Conservation (phyloP, 2,113 vertebrate species). For the Andinoacara biseriatus region DNA sequence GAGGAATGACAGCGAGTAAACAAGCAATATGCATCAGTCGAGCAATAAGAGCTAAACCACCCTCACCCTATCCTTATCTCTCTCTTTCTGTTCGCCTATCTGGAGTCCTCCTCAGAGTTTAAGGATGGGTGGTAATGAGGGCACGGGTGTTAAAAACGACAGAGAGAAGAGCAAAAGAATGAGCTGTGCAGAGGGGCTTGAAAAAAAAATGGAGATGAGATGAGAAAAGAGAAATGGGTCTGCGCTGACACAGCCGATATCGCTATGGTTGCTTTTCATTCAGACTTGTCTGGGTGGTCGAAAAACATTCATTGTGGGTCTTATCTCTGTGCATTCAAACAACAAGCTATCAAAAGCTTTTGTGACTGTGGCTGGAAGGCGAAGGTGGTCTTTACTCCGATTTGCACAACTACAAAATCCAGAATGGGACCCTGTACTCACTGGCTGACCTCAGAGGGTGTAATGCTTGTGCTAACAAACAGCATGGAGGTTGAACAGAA, state of each 20-base stretch:
- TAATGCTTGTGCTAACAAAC: conserved; percentile 2
- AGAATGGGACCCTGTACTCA: neutral
- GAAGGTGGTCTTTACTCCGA: conserved; percentile 19
- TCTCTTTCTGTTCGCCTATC: neutral
- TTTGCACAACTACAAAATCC: conserved; percentile 26
- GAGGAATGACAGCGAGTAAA: conserved; percentile 58
- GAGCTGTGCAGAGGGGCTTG: conserved; percentile 18
- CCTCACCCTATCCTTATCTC: conserved; percentile 11
- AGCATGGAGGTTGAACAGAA: conserved; percentile 11
- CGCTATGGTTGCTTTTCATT: conserved; percentile 34
- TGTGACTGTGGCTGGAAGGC: neutral
- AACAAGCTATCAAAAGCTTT: conserved; percentile 10
- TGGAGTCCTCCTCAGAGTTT: conserved; percentile 6
- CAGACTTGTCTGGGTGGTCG: conserved; percentile 8
- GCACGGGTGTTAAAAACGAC: neutral
- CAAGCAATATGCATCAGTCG: conserved; percentile 71
- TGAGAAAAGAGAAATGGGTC: conserved; percentile 3
- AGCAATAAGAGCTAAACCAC: conserved; percentile 65
- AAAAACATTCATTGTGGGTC: conserved; percentile 40
- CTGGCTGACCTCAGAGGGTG: neutral
- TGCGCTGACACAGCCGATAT: conserved; percentile 37
- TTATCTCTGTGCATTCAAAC: conserved; percentile 27
- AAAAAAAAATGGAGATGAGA: conserved; percentile 27
- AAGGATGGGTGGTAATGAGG: conserved; percentile 28
- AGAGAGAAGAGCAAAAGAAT: conserved; percentile 4